Conservation (phyloP, 2,888 invertebrate species). For the Cacoxenus indagator region DNA sequence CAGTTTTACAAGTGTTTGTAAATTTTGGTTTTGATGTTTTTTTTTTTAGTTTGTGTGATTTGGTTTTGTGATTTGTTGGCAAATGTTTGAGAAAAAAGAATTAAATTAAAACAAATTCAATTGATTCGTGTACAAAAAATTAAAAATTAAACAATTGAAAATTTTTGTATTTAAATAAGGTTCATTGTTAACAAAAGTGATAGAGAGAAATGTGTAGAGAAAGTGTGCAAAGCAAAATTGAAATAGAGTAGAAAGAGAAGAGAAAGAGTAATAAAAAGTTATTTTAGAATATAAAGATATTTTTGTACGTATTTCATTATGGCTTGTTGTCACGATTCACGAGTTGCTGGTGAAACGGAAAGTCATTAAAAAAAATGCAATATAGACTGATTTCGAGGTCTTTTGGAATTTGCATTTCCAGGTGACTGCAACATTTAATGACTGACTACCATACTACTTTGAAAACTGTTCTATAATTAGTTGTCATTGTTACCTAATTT, state of each 20-base stretch:
- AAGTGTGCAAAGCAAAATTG: conserved; percentile 31
- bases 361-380: background rate
- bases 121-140: background rate
- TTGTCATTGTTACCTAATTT: background rate
- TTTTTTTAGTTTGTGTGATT: conserved; percentile 26
- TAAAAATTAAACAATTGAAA: background rate
- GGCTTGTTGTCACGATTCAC: background rate
- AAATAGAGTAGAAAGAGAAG: conserved; percentile 56
- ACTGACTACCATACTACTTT: conserved; percentile 59
- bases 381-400: background rate
- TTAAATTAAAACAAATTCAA: conserved; percentile 8
- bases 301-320: conserved; percentile 28
- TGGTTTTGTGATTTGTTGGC: background rate
- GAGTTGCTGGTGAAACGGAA: background rate
- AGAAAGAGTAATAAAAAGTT: conserved; percentile 24
- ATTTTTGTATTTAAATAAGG: background rate
- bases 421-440: conserved; percentile 14
- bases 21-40: conserved; percentile 10
- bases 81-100: conserved; percentile 13
- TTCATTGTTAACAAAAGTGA: background rate
- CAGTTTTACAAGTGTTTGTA: conserved; percentile 24
- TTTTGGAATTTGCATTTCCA: background rate
- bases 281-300: background rate
- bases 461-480: conserved; percentile 3
- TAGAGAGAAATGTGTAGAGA: background rate